phyloP scores from a whole-genome alignment of 2,113 vertebrate species.

The Andinoacara biseriatus region DNA sequence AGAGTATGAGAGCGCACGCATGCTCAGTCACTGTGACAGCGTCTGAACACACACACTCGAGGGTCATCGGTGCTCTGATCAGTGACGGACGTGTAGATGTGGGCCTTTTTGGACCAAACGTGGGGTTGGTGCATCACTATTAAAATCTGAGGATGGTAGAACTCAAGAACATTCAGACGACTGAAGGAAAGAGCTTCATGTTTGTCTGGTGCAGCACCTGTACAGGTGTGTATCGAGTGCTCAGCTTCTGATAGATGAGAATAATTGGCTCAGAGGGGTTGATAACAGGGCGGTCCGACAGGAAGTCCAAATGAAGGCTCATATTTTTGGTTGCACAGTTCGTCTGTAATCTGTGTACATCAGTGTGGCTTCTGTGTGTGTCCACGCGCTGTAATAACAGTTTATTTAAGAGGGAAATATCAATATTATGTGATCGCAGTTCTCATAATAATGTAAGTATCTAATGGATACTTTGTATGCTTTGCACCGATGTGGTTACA shows the following conservation, averaged over 20 bases:
- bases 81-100: too few relatives aligned
- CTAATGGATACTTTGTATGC: too few relatives aligned
- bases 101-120: too few relatives aligned
- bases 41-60: neutral
- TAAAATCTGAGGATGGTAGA: neutral
- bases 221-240: neutral
- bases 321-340: neutral
- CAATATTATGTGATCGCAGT: too few relatives aligned
- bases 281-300: too few relatives aligned
- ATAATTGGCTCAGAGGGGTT: neutral
- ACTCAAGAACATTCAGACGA: rapidly evolving
- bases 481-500: neutral
- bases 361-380: too few relatives aligned
- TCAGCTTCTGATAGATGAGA: neutral
- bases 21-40: neutral
- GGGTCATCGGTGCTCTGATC: too few relatives aligned
- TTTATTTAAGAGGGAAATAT: neutral
- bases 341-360: too few relatives aligned
- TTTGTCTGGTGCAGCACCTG: neutral
- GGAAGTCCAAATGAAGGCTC: neutral
- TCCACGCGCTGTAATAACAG: neutral
- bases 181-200: neutral
- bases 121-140: neutral
- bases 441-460: too few relatives aligned
- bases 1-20: slow-evolving; percentile 5